Conservation (phyloP, 1,140 invertebrate genomes). For the Oryctes rhinoceros region DNA sequence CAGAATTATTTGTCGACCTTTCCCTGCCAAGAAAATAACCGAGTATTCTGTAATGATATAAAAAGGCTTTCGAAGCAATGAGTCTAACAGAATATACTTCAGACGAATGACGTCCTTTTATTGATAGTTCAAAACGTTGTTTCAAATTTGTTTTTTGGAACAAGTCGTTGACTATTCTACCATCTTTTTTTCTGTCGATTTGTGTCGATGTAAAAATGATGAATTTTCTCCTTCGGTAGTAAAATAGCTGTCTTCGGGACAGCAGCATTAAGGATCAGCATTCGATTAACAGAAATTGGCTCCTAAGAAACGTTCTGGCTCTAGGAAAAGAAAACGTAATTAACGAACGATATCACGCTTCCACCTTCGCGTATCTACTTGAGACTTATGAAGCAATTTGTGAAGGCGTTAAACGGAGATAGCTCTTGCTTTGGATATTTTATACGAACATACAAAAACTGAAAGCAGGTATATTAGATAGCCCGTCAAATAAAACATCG, state of each 20-base stretch:
- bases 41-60: conserved; percentile 36
- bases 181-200: no score
- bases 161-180: no score
- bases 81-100: background rate
- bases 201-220: no score
- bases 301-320: conserved; percentile 23
- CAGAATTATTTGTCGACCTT: conserved; percentile 26
- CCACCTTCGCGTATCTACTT: conserved; percentile 55
- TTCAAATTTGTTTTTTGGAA: no score
- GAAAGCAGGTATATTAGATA: conserved; percentile 45
- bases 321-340: conserved; percentile 29
- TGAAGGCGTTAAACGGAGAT: conserved; percentile 53
- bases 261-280: conserved; percentile 45
- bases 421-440: conserved; percentile 48
- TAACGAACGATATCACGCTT: conserved; percentile 47
- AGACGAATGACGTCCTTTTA: conserved; percentile 34
- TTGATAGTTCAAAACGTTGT: conserved; percentile 40
- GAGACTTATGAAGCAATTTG: conserved; percentile 56
- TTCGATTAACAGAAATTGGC: conserved; percentile 42
- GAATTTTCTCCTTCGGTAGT: no score
- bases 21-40: conserved; percentile 29
- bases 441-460: conserved; percentile 9
- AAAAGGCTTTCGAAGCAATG: background rate
- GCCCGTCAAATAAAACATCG: conserved; percentile 50
- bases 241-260: conserved; percentile 44